These are phyloP conservation scores for Characodon lateralis DNA, from an alignment of 2,797 vertebrate species.

Conservation along the genomic window DNA sequence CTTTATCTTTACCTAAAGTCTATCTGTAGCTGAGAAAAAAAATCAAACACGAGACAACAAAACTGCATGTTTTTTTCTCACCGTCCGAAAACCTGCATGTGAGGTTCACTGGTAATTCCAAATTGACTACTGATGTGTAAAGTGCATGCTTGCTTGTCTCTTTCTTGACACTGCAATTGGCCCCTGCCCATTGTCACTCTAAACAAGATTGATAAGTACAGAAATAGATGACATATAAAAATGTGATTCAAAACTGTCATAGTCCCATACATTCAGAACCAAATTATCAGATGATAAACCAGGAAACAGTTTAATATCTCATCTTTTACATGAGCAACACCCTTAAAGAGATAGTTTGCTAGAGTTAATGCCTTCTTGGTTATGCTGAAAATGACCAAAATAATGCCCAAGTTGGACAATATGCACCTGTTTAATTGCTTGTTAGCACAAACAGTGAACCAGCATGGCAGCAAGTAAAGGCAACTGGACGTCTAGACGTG, in stretches of 20 bases:
- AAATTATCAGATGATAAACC: neutral
- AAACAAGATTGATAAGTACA: neutral
- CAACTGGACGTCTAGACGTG: neutral
- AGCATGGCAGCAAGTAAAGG: neutral
- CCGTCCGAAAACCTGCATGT: neutral
- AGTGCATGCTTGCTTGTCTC: neutral
- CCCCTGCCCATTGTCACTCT: too few relatives aligned
- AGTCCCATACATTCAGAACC: neutral
- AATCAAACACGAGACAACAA: neutral
- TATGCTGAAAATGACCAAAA: neutral
- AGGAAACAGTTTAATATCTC: neutral
- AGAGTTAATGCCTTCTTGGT: neutral
- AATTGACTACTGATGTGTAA: neutral
- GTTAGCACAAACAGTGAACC: neutral
- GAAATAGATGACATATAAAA: neutral
- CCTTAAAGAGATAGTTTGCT: neutral
- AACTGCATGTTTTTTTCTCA: neutral
- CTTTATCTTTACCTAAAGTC: constrained; percentile 8
- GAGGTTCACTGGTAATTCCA: neutral
- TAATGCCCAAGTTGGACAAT: neutral
- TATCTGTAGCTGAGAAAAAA: neutral
- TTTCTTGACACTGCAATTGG: too few relatives aligned
- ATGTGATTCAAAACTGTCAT: neutral
- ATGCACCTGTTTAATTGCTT: neutral
- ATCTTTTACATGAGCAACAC: neutral